Percentiles rank a stretch among this genome's conserved stretches.
Conservation (phyloP, 2,797 vertebrate genomes). For the Pangasius mekongensis region DNA sequence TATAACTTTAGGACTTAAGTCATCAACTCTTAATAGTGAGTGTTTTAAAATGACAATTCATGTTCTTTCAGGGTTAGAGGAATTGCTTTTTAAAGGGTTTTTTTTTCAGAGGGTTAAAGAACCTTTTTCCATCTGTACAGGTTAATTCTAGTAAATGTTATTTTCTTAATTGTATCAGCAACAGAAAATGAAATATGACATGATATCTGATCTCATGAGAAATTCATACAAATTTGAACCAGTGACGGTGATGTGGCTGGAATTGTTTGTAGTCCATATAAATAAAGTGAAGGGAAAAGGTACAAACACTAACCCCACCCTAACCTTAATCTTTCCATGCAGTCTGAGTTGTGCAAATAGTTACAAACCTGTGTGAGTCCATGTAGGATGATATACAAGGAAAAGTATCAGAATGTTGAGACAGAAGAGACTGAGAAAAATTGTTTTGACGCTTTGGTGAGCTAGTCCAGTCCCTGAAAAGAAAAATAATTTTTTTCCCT, state of each 20-base stretch:
- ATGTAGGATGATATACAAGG: constrained; percentile 60
- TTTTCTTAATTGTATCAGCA: not conserved
- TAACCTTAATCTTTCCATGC: not conserved
- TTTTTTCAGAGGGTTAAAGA: not conserved
- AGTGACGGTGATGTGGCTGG: not conserved
- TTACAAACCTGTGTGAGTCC: constrained; percentile 64
- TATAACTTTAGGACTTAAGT: not conserved
- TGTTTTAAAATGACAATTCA: not conserved
- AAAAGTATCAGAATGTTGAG: constrained; percentile 52
- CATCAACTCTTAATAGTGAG: not conserved
- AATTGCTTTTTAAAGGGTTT: not conserved
- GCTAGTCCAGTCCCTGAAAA: constrained; percentile 53
- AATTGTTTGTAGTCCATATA: constrained; percentile 19
- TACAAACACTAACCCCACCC: not conserved
- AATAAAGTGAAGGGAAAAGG: constrained; percentile 6
- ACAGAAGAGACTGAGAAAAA: constrained; percentile 66
- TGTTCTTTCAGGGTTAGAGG: not conserved
- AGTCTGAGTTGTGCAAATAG: not conserved
- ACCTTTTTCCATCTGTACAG: not conserved
- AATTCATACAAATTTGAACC: not conserved
- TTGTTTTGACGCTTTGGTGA: constrained; percentile 68
- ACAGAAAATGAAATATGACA: not conserved
- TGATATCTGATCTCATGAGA: not conserved
- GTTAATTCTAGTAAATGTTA: too few species aligned
- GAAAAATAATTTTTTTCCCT: constrained; percentile 40